Evolutionary conservation across 2,888 invertebrate genomes (phyloP).

Genomic region (Philaethria dido): DNA sequence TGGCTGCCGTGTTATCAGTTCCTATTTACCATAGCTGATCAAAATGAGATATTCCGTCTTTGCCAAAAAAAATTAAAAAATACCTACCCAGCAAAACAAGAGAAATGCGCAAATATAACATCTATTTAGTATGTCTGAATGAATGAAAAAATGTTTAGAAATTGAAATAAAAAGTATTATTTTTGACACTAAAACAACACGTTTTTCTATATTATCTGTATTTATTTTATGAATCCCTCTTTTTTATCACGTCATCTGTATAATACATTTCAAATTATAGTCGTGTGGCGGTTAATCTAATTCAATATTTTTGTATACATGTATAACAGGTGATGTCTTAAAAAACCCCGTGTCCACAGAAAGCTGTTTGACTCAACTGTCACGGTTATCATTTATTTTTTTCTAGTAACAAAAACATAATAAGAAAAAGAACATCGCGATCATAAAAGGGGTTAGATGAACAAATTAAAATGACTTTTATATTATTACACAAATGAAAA

Average conservation of each 20-base stretch:
- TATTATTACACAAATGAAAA: too few species aligned
- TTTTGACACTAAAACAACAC: conserved; percentile 3
- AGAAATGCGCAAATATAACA: background rate
- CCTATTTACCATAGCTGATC: too few species aligned
- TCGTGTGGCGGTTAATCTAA: conserved; percentile 40
- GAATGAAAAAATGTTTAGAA: too few species aligned
- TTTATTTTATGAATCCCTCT: conserved; percentile 15
- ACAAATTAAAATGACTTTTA: background rate
- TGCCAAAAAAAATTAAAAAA: too few species aligned
- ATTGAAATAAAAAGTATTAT: conserved; percentile 16
- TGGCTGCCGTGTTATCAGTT: too few species aligned
- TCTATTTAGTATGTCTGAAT: background rate
- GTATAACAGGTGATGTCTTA: conserved; percentile 69
- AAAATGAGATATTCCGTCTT: too few species aligned
- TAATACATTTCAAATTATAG: conserved; percentile 41
- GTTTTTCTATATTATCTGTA: conserved; percentile 15
- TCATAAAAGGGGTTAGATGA: conserved; percentile 20
- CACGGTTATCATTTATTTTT: conserved; percentile 73
- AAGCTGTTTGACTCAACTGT: conserved; percentile 76
- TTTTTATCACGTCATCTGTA: conserved; percentile 34
- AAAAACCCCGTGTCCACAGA: conserved; percentile 75
- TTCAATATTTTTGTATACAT: conserved; percentile 44
- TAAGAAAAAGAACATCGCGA: conserved; percentile 46
- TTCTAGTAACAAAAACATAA: conserved; percentile 55
- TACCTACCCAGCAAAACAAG: background rate